Base-by-base conservation (phyloP, 2,888 invertebrate genomes). In the Stenichneumon culpator region DNA sequence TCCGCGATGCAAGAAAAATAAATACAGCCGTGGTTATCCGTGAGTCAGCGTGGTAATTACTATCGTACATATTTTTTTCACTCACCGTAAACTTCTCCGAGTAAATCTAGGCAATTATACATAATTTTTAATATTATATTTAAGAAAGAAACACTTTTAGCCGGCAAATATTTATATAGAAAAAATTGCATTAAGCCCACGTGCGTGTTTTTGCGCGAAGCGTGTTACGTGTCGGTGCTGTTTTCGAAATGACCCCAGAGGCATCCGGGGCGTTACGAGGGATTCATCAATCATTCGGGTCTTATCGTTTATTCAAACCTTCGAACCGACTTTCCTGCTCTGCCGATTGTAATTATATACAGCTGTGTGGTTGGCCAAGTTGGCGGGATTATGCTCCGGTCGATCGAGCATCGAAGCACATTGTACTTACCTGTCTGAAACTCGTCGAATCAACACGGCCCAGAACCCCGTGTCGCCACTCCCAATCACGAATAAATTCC, bases 401-500 rank as follows among this genome's bases (percentile, higher is more conserved):
- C 67, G 67, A 67, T 67, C 67, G 67, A 67, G 39, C 39, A 67
- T 67, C 67, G 67, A 39, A 36, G 39, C 67, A 39, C 39, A 67
- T 67, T 67, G 67, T 67, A 67, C 39, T 36, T 67, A 63, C 60
- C 28, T 52, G 28, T 63, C 32, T 28, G 60, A 28, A n/a, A 39
- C 67, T 16, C 36, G 67, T 67, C 39, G 67, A 39, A 14, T 14
- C 22, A 14, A 22, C 60, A 14, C 14, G 28, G 25, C 3, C 22
- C 7, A 22, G 25, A 25, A 57, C 5, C 67, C 36, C 39, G 39
- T 39, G 67, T 67, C 65, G 68, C 79, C 81, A 84, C 84, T 84
- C 81, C 80, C 81, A 78, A 72, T 84, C 81, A 81, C 84, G 84
- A 81, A 77, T 65, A 52, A 79, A 63, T 82, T 78, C 78, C 50